Conservation (phyloP, 2,888 invertebrate species). For the Tetragnatha montana region DNA sequence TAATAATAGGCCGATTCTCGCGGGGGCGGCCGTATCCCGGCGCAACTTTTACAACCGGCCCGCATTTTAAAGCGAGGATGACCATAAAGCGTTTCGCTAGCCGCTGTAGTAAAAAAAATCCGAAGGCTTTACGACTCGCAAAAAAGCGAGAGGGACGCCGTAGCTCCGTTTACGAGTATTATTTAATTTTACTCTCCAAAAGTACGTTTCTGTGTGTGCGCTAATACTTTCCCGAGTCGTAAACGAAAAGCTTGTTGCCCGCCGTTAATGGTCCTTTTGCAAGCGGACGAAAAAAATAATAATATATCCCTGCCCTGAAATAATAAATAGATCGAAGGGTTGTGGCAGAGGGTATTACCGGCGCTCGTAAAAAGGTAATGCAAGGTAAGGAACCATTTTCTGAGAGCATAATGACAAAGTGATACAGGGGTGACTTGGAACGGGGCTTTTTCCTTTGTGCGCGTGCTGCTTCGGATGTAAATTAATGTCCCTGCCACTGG, state of each 20-base stretch:
- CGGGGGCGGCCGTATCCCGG: not conserved
- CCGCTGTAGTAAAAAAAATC: constrained; percentile 12
- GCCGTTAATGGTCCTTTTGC: not conserved
- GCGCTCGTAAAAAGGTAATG: not conserved
- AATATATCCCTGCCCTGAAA: not conserved
- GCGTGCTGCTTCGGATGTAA: not conserved
- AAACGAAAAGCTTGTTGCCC: constrained; percentile 2
- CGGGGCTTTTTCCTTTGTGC: not conserved
- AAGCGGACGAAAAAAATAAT: not conserved
- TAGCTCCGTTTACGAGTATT: constrained; percentile 21
- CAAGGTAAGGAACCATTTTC: not conserved
- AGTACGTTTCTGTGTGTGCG: constrained; percentile 8
- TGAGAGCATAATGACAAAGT: not conserved
- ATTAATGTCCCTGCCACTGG: not conserved
- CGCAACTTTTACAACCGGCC: not conserved
- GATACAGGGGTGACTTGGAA: not conserved
- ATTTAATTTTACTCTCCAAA: constrained; percentile 40
- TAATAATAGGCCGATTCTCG: not conserved
- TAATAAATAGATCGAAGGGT: not conserved
- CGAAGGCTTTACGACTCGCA: constrained; percentile 25
- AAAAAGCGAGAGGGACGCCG: not conserved
- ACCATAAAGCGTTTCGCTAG: constrained; percentile 15
- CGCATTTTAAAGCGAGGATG: constrained; percentile 21
- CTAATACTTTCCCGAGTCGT: constrained; percentile 7
- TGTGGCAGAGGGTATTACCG: not conserved